phyloP scores from a whole-genome alignment of 2,888 invertebrate species.

The Brassicogethes aeneus region DNA sequence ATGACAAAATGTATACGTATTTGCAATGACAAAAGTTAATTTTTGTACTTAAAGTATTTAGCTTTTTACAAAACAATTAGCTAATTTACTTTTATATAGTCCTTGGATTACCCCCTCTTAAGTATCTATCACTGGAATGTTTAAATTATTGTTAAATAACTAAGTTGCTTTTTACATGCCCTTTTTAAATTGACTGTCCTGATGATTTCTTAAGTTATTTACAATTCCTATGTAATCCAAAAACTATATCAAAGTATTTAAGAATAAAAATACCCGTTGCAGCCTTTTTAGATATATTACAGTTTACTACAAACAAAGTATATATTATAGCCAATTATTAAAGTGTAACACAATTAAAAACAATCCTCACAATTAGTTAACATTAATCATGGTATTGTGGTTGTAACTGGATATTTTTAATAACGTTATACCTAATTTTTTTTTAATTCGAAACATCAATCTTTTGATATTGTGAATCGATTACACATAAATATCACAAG shows the following conservation, averaged over 20 bases:
- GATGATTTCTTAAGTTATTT: no score
- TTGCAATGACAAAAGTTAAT: conserved; percentile 8
- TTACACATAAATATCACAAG: conserved; percentile 6
- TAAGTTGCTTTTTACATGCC: no score
- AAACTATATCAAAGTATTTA: conserved; percentile 5
- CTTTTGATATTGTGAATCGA: conserved; percentile 10
- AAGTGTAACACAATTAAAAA: conserved; percentile 10
- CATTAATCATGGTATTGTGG: no score
- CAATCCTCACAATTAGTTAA: conserved; percentile 3
- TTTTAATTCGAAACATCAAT: conserved; percentile 17
- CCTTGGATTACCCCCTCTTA: background rate
- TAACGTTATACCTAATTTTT: no score
- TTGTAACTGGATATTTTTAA: no score
- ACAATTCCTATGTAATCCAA: background rate
- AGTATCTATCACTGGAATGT: background rate
- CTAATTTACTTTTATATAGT: conserved; percentile 13
- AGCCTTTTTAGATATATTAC: conserved; percentile 13
- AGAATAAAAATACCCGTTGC: conserved; percentile 12
- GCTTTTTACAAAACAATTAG: conserved; percentile 29
- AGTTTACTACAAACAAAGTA: conserved; percentile 8
- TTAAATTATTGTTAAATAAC: no score
- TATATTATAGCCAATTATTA: conserved; percentile 30
- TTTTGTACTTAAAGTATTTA: conserved; percentile 25
- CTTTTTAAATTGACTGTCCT: no score
- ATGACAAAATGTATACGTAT: conserved; percentile 12